A percentile compares a stretch with the other conserved stretches of the same genome.
These are phyloP conservation scores for Melanostoma mellinum DNA, from an alignment of 2,888 invertebrate species.

Conservation along the genomic window DNA sequence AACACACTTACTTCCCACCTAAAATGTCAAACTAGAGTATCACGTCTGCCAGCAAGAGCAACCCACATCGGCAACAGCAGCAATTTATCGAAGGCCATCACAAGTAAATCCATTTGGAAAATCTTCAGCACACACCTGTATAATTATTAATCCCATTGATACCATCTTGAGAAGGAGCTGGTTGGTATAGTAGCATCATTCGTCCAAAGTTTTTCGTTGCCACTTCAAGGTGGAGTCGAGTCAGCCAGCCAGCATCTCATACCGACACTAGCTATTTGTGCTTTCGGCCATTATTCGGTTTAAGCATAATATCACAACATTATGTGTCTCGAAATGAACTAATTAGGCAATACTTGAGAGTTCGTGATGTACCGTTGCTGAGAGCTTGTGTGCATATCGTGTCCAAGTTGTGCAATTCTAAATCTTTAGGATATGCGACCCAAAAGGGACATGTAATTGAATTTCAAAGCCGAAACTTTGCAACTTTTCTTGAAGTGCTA, in stretches of 20 bases:
- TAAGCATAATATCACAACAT: conserved; percentile 59
- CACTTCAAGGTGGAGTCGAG: conserved; percentile 34
- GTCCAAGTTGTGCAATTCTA: conserved; percentile 68
- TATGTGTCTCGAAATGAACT: conserved; percentile 62
- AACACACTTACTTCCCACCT: conserved; percentile 47
- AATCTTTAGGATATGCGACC: conserved; percentile 66
- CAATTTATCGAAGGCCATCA: conserved; percentile 64
- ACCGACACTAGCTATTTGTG: neutral
- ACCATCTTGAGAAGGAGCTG: conserved; percentile 29
- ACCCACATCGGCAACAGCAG: conserved; percentile 31
- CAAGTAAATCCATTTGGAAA: conserved; percentile 72
- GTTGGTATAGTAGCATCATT: conserved; percentile 6
- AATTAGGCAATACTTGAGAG: conserved; percentile 62
- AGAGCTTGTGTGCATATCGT: conserved; percentile 32
- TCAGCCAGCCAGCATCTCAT: neutral
- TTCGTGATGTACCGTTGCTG: conserved; percentile 64
- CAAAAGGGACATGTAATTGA: conserved; percentile 72
- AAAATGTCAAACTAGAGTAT: conserved; percentile 51
- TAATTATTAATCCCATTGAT: conserved; percentile 60
- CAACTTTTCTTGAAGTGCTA: conserved; percentile 64
- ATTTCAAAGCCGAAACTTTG: conserved; percentile 71
- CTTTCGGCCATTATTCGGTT: conserved; percentile 50
- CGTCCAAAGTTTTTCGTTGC: conserved; percentile 46
- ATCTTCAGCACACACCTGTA: conserved; percentile 66
- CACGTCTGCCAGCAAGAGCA: conserved; percentile 45